These are phyloP conservation scores for Chrysina gloriosa DNA, from an alignment of 2,888 invertebrate genomes.

Conservation along the genomic window DNA sequence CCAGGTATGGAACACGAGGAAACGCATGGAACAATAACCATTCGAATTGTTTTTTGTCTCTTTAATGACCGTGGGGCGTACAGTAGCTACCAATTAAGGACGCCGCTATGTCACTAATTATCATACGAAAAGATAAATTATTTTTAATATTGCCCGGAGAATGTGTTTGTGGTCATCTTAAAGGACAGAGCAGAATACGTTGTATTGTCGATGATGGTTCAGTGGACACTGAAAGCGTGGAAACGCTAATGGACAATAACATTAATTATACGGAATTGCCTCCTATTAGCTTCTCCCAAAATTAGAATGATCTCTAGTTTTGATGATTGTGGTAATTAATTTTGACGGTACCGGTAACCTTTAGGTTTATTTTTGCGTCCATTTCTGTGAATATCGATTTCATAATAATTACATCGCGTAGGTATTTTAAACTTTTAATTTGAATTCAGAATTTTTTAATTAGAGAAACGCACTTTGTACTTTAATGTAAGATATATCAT, in stretches of 20 bases:
- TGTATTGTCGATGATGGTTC: conserved; percentile 2
- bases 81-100: conserved; percentile 46
- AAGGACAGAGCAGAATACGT: conserved; percentile 20
- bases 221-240: neutral
- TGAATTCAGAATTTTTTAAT: too few species aligned
- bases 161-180: conserved; percentile 32
- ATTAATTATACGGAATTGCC: neutral
- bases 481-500: too few species aligned
- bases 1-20: conserved; percentile 4
- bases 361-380: too few species aligned
- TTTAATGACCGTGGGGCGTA: conserved; percentile 42
- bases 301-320: too few species aligned
- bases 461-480: too few species aligned
- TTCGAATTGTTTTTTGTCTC: conserved; percentile 41
- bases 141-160: conserved; percentile 41
- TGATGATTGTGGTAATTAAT: too few species aligned
- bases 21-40: conserved; percentile 35
- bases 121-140: conserved; percentile 43
- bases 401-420: too few species aligned
- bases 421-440: too few species aligned
- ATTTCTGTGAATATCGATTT: too few species aligned
- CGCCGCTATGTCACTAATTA: conserved; percentile 45
- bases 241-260: neutral
- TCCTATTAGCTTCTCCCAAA: too few species aligned
- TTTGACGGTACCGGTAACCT: too few species aligned